Evolutionary conservation across 2,113 vertebrate genomes (phyloP).

Genomic region (Sarotherodon lohbergeri): DNA sequence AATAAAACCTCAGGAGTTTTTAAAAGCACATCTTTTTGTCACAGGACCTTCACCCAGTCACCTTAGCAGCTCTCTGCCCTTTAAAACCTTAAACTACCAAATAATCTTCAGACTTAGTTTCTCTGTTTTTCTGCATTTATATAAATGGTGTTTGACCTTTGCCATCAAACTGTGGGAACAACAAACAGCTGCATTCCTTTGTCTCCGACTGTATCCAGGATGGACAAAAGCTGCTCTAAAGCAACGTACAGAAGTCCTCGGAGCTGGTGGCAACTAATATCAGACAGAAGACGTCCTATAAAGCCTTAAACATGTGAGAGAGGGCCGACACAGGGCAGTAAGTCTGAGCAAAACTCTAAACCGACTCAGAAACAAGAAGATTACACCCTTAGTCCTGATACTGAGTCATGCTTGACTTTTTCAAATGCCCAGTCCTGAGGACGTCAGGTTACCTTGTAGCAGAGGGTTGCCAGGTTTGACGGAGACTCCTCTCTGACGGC

Average conservation of each 20-base stretch:
- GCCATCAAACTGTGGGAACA: slow-evolving; percentile 29
- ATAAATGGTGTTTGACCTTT: neutral
- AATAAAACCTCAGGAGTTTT: neutral
- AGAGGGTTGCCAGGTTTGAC: slow-evolving; percentile 95
- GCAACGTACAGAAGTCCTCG: neutral
- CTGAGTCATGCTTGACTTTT: neutral
- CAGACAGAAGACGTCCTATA: neutral
- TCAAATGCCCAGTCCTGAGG: neutral
- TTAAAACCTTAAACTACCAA: neutral
- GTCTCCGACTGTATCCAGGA: neutral
- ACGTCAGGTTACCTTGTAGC: slow-evolving; percentile 84
- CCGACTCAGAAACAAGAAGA: neutral
- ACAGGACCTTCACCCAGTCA: neutral
- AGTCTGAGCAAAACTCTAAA: neutral
- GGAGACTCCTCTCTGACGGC: slow-evolving; percentile 95
- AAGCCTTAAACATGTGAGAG: neutral
- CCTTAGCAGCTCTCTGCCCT: neutral
- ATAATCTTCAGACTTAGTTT: neutral
- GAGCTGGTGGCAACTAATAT: rapidly evolving
- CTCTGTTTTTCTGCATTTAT: neutral
- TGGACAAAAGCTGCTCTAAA: neutral
- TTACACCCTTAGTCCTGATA: neutral
- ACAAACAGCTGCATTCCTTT: slow-evolving; percentile 49
- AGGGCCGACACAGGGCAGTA: rapidly evolving
- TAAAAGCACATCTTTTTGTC: neutral